These are phyloP conservation scores for Drosophila aff. DNA, from an alignment of 1,140 invertebrate species.

Conservation along the genomic window DNA sequence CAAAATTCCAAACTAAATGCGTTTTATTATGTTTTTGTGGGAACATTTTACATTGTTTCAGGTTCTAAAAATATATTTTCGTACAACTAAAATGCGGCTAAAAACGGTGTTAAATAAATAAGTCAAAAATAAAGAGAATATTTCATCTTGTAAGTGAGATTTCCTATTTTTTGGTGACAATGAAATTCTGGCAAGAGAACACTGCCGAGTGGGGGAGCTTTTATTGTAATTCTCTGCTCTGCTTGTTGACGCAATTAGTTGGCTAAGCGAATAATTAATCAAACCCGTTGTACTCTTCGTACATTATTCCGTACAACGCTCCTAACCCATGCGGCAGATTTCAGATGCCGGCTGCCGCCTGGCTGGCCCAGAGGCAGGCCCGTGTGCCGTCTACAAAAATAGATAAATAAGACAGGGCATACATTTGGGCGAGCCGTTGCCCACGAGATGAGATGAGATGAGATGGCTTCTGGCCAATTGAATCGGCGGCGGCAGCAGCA, in stretches of 20 bases:
- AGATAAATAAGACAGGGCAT: constrained; percentile 48
- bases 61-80: background rate
- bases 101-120: background rate
- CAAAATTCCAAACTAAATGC: background rate
- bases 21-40: background rate
- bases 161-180: background rate
- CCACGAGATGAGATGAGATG: constrained; percentile 59
- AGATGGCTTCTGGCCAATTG: constrained; percentile 53
- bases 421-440: constrained; percentile 59
- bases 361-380: constrained; percentile 27
- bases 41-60: background rate
- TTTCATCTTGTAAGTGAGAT: background rate
- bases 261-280: constrained; percentile 57
- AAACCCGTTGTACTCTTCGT: constrained; percentile 45
- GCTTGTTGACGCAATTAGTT: constrained; percentile 43
- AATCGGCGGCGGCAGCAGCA: constrained; percentile 18
- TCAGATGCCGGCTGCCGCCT: constrained; percentile 21
- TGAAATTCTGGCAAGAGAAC: constrained; percentile 10
- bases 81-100: background rate
- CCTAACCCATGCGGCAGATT: constrained; percentile 30
- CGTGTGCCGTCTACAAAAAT: constrained; percentile 69
- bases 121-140: background rate
- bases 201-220: background rate
- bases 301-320: constrained; percentile 51
- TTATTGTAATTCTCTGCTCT: constrained; percentile 28